Percentiles rank a stretch among this genome's conserved stretches.
Conservation (phyloP, 2,113 vertebrate genomes). For the Dryoscopus gambensis region DNA sequence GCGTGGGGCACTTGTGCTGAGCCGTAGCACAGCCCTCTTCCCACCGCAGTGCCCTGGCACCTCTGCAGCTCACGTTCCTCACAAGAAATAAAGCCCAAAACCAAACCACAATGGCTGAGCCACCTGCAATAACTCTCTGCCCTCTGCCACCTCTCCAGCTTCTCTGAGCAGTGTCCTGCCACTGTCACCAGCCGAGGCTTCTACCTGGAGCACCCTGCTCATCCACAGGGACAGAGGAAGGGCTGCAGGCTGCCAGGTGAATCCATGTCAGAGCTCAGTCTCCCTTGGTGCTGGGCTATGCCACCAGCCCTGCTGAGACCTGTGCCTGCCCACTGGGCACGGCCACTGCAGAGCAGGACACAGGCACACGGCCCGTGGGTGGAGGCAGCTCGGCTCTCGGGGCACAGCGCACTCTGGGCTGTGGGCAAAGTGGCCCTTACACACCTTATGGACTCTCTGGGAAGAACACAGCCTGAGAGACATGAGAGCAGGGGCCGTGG, state of each 20-base stretch:
- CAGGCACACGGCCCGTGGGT: fast-evolving
- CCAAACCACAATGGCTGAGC: not conserved
- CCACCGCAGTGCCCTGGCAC: fast-evolving
- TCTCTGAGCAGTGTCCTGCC: not conserved
- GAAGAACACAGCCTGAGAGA: not conserved
- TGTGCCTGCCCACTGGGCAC: fast-evolving
- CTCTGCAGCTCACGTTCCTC: not conserved
- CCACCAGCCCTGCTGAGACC: not conserved
- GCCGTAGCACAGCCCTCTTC: not conserved
- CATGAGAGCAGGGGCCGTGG: fast-evolving
- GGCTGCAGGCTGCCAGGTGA: not conserved
- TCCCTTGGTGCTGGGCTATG: fast-evolving
- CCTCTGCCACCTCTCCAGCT: not conserved
- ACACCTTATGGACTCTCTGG: not conserved
- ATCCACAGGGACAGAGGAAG: fast-evolving
- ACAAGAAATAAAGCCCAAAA: not conserved
- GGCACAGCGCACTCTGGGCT: fast-evolving
- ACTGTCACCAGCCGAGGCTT: not conserved
- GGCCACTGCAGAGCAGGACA: fast-evolving
- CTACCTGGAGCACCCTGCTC: fast-evolving
- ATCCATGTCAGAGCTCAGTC: fast-evolving
- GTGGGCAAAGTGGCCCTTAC: not conserved
- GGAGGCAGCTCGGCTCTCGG: fast-evolving
- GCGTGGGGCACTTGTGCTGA: not conserved
- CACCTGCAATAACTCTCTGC: not conserved